phyloP scores from a whole-genome alignment of 2,113 vertebrate genomes.

The Lagopus leucura region DNA sequence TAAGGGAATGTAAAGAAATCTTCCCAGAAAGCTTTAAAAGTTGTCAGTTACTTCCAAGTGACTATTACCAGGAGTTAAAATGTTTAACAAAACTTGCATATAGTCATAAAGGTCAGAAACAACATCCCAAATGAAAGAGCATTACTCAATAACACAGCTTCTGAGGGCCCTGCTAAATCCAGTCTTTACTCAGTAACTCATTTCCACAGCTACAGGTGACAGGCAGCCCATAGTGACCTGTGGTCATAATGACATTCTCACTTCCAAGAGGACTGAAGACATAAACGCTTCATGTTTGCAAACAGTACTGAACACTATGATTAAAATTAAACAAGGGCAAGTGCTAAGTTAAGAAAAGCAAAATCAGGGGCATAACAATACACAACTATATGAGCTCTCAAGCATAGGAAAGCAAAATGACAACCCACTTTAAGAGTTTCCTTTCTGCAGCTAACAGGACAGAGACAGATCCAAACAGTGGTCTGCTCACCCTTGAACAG shows the following conservation, averaged over 20 bases:
- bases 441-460: background rate
- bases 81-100: background rate
- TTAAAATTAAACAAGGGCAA: slow-evolving; percentile 58
- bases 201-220: slow-evolving; percentile 66
- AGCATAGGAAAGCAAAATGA: background rate
- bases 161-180: background rate
- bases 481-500: background rate
- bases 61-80: background rate
- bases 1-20: background rate
- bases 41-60: background rate
- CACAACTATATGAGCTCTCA: background rate
- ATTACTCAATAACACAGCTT: background rate
- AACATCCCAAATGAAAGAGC: background rate
- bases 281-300: slow-evolving; percentile 48
- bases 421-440: background rate
- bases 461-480: background rate
- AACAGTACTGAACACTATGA: slow-evolving; percentile 59
- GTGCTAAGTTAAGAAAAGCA: background rate
- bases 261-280: slow-evolving; percentile 43
- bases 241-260: slow-evolving; percentile 64
- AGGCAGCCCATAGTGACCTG: slow-evolving; percentile 54
- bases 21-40: background rate
- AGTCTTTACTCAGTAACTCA: slow-evolving; percentile 28
- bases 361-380: slow-evolving; percentile 28
- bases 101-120: background rate